Percentiles rank a stretch among this genome's conserved stretches.
These are phyloP conservation scores for Odontothrips loti DNA, from an alignment of 2,888 invertebrate genomes.

Conservation along the genomic window DNA sequence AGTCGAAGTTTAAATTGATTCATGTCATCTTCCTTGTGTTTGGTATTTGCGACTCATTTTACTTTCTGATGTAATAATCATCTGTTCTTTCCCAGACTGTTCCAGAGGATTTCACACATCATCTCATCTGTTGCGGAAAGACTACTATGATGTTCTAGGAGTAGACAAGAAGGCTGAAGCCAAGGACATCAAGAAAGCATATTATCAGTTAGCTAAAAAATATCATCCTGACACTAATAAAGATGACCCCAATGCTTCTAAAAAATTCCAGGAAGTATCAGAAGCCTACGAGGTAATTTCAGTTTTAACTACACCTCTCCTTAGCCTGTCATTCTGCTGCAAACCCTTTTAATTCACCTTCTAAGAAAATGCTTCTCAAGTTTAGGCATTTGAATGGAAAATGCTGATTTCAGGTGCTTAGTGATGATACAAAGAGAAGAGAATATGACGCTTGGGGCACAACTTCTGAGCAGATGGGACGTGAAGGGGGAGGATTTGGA, in stretches of 20 bases:
- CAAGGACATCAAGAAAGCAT: conserved; percentile 92
- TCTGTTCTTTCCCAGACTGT: neutral
- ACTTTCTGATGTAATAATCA: no score
- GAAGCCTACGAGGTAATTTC: conserved; percentile 90
- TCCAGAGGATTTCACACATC: neutral
- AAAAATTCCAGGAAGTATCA: conserved; percentile 95
- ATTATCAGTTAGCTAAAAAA: conserved; percentile 92
- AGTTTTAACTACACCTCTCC: neutral
- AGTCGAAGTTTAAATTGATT: neutral
- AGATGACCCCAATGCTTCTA: conserved; percentile 77
- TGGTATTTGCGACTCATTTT: no score
- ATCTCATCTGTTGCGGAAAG: conserved; percentile 49
- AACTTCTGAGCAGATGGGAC: conserved; percentile 78
- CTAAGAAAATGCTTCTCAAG: neutral
- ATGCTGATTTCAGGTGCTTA: conserved; percentile 59
- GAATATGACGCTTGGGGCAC: conserved; percentile 92
- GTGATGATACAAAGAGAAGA: conserved; percentile 82
- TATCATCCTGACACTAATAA: conserved; percentile 98
- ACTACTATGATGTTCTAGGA: conserved; percentile 90
- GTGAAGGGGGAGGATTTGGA: conserved; percentile 50
- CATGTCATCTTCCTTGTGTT: no score
- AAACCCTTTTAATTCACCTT: neutral
- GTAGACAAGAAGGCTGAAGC: conserved; percentile 77
- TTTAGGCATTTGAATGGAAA: no score
- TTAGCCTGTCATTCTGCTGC: neutral